Evolutionary conservation across 1,140 invertebrate genomes (phyloP).

Genomic region (Solen grandis): DNA sequence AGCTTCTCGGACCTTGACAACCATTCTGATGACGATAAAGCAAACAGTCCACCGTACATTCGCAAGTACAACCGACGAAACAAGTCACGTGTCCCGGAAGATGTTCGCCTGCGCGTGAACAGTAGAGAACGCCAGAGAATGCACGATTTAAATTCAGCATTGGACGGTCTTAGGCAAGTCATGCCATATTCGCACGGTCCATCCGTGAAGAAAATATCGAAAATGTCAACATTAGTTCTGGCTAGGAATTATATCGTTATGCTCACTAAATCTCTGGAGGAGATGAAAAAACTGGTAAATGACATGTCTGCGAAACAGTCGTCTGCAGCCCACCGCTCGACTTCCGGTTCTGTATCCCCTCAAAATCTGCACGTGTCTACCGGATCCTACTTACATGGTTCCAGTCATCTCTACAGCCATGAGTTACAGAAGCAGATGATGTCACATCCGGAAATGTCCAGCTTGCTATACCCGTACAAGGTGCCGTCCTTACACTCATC

Average conservation of each 20-base stretch:
- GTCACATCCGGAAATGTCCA: not conserved
- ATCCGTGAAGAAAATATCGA: slow-evolving; percentile 74
- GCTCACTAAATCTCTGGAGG: slow-evolving; percentile 70
- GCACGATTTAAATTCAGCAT: slow-evolving; percentile 80
- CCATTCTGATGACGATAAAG: slow-evolving; percentile 28
- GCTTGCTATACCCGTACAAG: not conserved
- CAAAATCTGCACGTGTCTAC: too few species aligned
- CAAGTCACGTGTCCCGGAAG: slow-evolving; percentile 67
- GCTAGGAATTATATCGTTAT: slow-evolving; percentile 73
- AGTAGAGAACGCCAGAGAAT: slow-evolving; percentile 78
- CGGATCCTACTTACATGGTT: not conserved
- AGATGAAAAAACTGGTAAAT: slow-evolving; percentile 66
- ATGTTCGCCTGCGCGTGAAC: slow-evolving; percentile 74
- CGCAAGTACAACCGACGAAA: slow-evolving; percentile 36
- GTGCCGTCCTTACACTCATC: not conserved
- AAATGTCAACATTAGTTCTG: slow-evolving; percentile 72
- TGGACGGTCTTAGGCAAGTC: slow-evolving; percentile 78
- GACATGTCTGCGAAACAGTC: slow-evolving; percentile 52
- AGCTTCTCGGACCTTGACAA: slow-evolving; percentile 33
- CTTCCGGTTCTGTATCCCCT: not conserved
- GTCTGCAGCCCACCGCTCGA: not conserved
- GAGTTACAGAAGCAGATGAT: not conserved
- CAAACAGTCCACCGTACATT: slow-evolving; percentile 7
- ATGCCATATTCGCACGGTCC: slow-evolving; percentile 68
- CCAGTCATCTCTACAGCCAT: not conserved